Evolutionary conservation across 2,113 vertebrate genomes (phyloP).

Genomic region (Cinclus mexicanus): DNA sequence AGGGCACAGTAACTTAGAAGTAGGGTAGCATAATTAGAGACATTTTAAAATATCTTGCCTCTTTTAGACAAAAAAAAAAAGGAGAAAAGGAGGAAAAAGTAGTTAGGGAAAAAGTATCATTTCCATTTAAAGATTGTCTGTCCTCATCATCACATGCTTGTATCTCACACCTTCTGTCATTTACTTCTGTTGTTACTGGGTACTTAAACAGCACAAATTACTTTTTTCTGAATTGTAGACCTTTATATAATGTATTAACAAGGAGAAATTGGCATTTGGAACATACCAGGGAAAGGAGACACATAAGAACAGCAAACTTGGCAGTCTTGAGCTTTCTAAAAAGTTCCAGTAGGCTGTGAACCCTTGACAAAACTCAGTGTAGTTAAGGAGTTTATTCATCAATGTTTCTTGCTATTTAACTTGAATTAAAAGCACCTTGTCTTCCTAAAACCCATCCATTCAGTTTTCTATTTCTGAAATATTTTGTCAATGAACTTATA

Average conservation of each 20-base stretch:
- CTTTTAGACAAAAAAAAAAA: not conserved
- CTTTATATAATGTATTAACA: not conserved
- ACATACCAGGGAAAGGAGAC: not conserved
- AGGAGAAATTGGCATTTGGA: not conserved
- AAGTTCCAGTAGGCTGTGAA: not conserved
- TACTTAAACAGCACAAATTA: not conserved
- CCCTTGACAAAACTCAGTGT: not conserved
- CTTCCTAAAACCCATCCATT: not conserved
- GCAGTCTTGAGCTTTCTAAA: not conserved
- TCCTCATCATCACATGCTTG: not conserved
- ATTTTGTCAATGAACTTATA: not conserved
- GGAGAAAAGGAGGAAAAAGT: no score
- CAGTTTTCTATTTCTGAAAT: not conserved
- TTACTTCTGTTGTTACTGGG: not conserved
- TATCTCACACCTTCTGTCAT: not conserved
- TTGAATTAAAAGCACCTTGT: not conserved
- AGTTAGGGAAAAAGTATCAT: not conserved
- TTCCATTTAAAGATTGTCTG: not conserved
- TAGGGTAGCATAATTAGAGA: not conserved
- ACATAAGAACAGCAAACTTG: not conserved
- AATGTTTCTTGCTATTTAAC: not conserved
- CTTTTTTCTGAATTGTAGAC: not conserved
- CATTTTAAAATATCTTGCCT: not conserved
- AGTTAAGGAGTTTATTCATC: not conserved
- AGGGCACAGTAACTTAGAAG: not conserved